Percentiles rank a stretch among this genome's conserved stretches.
These are phyloP conservation scores for Pogoniulus pusillus DNA, from an alignment of 2,797 vertebrate genomes.

Conservation along the genomic window DNA sequence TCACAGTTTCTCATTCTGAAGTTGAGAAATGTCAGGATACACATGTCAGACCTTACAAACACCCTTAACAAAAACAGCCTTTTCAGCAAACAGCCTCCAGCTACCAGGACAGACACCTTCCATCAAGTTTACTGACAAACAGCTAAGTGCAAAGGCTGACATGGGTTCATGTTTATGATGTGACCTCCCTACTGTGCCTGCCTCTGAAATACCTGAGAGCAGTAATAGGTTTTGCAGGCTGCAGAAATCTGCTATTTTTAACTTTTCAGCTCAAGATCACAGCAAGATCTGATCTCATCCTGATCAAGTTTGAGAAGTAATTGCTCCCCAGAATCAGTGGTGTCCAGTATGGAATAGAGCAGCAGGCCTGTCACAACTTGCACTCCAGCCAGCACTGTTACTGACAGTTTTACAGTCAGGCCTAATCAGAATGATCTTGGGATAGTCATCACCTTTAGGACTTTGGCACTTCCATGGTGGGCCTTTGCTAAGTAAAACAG, in stretches of 20 bases:
- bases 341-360: neutral
- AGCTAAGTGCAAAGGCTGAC: neutral
- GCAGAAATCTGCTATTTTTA: neutral
- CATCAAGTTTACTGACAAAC: neutral
- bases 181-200: neutral
- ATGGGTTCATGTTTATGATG: neutral
- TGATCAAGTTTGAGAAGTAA: neutral
- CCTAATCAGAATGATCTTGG: neutral
- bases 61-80: neutral
- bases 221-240: neutral
- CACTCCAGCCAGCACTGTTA: fast-evolving
- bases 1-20: neutral
- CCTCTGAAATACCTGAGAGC: neutral
- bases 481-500: neutral
- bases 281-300: neutral
- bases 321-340: neutral
- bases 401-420: neutral
- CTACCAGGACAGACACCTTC: neutral
- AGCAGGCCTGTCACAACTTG: neutral
- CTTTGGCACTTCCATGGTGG: neutral
- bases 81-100: conserved; percentile 22
- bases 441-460: neutral
- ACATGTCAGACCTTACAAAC: neutral
- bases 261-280: neutral
- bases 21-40: neutral